Evolutionary conservation across 2,113 vertebrate species (phyloP).

Genomic region (Synodontis membranacea): DNA sequence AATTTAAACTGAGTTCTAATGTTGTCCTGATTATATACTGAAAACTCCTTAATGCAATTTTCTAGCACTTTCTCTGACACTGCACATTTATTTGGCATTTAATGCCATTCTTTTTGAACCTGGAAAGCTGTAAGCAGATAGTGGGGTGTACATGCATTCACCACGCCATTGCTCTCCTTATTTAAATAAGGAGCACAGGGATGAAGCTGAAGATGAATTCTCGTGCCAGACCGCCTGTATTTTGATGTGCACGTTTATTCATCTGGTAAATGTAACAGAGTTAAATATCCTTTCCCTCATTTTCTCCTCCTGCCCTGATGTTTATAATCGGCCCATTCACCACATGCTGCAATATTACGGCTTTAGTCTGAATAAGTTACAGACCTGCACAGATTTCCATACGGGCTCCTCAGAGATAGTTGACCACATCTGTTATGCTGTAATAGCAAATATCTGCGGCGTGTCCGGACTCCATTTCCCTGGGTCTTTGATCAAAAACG

Average conservation of each 20-base stretch:
- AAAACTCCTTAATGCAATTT: not conserved
- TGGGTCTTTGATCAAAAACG: constrained; percentile 8
- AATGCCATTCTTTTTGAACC: too few species aligned
- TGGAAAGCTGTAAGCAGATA: not conserved
- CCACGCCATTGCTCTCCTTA: not conserved
- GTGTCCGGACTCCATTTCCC: constrained; percentile 4
- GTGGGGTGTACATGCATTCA: not conserved
- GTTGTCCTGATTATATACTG: not conserved
- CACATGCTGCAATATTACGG: constrained; percentile 12
- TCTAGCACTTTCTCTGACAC: not conserved
- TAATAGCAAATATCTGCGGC: constrained; percentile 20
- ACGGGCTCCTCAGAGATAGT: constrained; percentile 12
- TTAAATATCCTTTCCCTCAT: constrained; percentile 23
- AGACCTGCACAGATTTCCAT: constrained; percentile 12
- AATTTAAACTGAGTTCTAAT: not conserved
- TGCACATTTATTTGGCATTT: not conserved
- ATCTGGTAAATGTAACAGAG: constrained; percentile 16
- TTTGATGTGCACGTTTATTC: constrained; percentile 21
- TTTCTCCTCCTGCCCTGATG: constrained; percentile 16
- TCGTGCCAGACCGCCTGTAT: constrained; percentile 14
- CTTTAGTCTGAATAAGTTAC: constrained; percentile 3
- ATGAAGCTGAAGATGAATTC: not conserved
- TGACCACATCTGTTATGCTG: constrained; percentile 13
- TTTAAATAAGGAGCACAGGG: constrained; percentile 4
- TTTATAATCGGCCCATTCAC: constrained; percentile 27